phyloP scores from a whole-genome alignment of 2,888 invertebrate species.

The Eupelmus urozonus region DNA sequence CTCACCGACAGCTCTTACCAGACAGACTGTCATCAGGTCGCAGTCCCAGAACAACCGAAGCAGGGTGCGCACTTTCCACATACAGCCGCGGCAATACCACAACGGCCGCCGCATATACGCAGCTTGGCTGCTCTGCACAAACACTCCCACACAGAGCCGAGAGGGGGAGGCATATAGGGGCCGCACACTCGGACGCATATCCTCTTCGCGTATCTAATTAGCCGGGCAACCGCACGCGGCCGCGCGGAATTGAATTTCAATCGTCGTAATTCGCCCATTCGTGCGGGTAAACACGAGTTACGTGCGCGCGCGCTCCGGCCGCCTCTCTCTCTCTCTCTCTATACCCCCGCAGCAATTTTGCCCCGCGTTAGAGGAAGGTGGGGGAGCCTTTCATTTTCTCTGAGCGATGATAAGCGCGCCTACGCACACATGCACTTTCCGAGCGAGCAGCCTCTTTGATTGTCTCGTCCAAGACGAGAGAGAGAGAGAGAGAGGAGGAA shows the following conservation, averaged over 20 bases:
- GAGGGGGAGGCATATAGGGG: neutral
- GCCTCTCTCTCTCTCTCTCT: neutral
- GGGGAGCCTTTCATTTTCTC: slow-evolving; percentile 35
- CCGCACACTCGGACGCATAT: slow-evolving; percentile 43
- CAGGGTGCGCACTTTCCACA: neutral
- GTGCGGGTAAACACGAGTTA: slow-evolving; percentile 63
- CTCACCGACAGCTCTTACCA: too few relatives aligned
- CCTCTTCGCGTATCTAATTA: slow-evolving; percentile 69
- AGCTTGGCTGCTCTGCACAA: too few relatives aligned
- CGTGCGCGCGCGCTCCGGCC: slow-evolving; percentile 61
- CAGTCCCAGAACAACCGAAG: too few relatives aligned
- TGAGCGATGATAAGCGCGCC: slow-evolving; percentile 51
- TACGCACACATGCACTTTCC: neutral
- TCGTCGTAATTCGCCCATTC: slow-evolving; percentile 73
- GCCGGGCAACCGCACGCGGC: slow-evolving; percentile 67
- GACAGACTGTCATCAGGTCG: too few relatives aligned
- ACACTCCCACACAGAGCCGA: neutral
- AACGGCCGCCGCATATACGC: too few relatives aligned
- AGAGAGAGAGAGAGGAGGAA: slow-evolving; percentile 2
- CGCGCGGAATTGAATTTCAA: slow-evolving; percentile 75
- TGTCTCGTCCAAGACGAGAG: slow-evolving; percentile 16
- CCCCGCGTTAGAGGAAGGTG: neutral
- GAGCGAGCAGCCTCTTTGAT: slow-evolving; percentile 3
- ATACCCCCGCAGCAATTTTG: slow-evolving; percentile 37
- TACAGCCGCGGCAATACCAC: too few relatives aligned